Evolutionary conservation across 35 echinoderm and acorn worm species (phyloP), one percentile per base, ranked within the genome.

Genomic region (Ptychodera flava): DNA sequence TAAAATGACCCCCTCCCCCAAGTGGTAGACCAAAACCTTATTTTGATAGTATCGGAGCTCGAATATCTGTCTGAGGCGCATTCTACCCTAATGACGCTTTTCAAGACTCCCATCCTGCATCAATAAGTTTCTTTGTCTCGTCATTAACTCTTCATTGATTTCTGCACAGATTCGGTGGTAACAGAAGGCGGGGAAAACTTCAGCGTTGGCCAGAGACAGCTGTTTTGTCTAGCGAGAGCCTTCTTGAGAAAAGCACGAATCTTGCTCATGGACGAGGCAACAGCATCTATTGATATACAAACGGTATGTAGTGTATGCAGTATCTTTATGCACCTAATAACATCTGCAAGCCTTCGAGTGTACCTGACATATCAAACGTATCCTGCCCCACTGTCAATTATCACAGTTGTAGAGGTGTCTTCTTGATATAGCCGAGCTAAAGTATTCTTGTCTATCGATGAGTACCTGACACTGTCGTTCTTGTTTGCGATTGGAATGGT

Each of bases 201-300:
- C 80, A 81, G 80, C 80, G 80, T 81, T 31, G 80, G 80, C 28
- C 80, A 81, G n/a, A 31, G 80, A 16, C 80, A 81, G 35, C 80
- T 81, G 1, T 81, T 81, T 34, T 81, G 80, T 32, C 28, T 81
- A 2, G 80, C 80, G 1, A 81, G 80, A 32, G 80, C 80, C 35
- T 81, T 81, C 80, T 81, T 81, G 80, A 81, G 80, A 34, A 81
- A 81, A 34, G 2, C 80, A 0, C 14, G 35, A 34, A 81, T 81
- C 35, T 34, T 81, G 1, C 14, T 81, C 30, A 81, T 81, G 80
- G 80, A 81, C 28, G 80, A 81, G 28, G 80, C 80, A 81, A 81
- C 80, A 28, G 80, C 80, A 34, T 81, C 80, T 31, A 81, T 81
- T 81, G 80, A 81, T 33, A 81, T 81, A 34, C 80, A 81, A 81